A percentile compares a stretch with the other conserved stretches of the same genome.
phyloP scores from a whole-genome alignment of 1,140 invertebrate species.

The Leptinotarsa texana region DNA sequence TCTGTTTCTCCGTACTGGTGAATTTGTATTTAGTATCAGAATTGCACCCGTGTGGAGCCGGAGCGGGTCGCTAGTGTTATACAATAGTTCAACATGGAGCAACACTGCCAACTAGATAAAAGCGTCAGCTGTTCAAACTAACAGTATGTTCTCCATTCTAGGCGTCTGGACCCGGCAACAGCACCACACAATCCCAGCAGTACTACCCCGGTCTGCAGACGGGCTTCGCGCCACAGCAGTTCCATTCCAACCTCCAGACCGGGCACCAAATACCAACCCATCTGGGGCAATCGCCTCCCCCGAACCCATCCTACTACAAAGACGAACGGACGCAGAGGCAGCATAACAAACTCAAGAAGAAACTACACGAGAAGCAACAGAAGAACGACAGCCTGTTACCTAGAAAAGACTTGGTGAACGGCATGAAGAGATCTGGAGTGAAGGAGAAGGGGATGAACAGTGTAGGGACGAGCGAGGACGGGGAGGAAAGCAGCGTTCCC shows the following conservation, averaged over 20 bases:
- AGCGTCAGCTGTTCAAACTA: not conserved
- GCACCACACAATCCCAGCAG: slow-evolving; percentile 65
- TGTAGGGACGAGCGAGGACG: slow-evolving; percentile 69
- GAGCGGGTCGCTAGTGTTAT: too few species aligned
- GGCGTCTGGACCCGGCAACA: slow-evolving; percentile 63
- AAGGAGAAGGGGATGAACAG: slow-evolving; percentile 61
- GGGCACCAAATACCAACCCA: slow-evolving; percentile 56
- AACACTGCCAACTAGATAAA: too few species aligned
- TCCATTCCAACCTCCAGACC: slow-evolving; percentile 59
- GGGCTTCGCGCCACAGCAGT: slow-evolving; percentile 63
- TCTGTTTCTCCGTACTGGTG: too few species aligned
- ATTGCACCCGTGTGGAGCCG: too few species aligned
- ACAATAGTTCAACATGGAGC: too few species aligned
- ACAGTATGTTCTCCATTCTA: slow-evolving; percentile 45
- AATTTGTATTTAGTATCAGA: too few species aligned
- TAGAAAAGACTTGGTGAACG: slow-evolving; percentile 61
- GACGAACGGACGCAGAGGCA: slow-evolving; percentile 78
- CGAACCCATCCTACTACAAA: slow-evolving; percentile 64
- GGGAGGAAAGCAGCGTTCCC: slow-evolving; percentile 71
- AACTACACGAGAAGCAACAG: slow-evolving; percentile 49
- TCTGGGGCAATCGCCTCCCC: slow-evolving; percentile 58
- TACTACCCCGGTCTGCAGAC: slow-evolving; percentile 63
- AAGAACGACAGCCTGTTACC: slow-evolving; percentile 39
- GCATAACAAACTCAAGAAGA: slow-evolving; percentile 71
- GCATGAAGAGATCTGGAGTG: slow-evolving; percentile 55